phyloP scores from a whole-genome alignment of 1,140 invertebrate species.

The Chymomyza costata region DNA sequence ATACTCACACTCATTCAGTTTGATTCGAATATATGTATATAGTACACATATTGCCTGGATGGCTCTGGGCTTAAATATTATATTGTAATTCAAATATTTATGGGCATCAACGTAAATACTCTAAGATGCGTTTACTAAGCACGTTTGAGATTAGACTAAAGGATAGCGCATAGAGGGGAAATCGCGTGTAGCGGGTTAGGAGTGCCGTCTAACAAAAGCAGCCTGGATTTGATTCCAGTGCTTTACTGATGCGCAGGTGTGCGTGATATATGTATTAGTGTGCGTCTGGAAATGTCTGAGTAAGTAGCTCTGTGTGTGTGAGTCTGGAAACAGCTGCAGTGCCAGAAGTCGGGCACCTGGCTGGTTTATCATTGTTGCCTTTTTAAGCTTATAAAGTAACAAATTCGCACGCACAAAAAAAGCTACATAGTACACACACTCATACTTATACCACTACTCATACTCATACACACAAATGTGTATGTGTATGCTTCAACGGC shows the following conservation, averaged over 20 bases:
- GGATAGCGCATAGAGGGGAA: too few relatives aligned
- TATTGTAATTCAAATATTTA: slow-evolving; percentile 74
- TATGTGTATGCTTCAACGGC: slow-evolving; percentile 11
- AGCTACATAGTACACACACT: neutral
- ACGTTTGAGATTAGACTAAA: too few relatives aligned
- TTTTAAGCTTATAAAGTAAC: slow-evolving; percentile 50
- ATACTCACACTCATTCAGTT: too few relatives aligned
- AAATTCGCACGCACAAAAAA: slow-evolving; percentile 61
- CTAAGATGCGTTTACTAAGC: slow-evolving; percentile 67
- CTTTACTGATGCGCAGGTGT: too few relatives aligned
- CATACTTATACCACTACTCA: neutral
- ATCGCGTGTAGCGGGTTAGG: too few relatives aligned
- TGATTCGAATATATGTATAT: too few relatives aligned
- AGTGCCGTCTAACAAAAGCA: too few relatives aligned
- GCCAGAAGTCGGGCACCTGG: neutral
- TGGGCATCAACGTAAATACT: slow-evolving; percentile 71
- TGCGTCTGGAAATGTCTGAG: slow-evolving; percentile 46
- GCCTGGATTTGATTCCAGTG: too few relatives aligned
- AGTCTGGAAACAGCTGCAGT: slow-evolving; percentile 12
- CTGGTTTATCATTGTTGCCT: slow-evolving; percentile 28
- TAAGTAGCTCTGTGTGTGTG: too few relatives aligned
- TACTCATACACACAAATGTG: neutral
- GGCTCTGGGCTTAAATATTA: slow-evolving; percentile 64
- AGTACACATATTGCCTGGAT: too few relatives aligned
- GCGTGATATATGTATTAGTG: slow-evolving; percentile 9